phyloP scores from a whole-genome alignment of 2,888 invertebrate species.

The Agrochola litura region DNA sequence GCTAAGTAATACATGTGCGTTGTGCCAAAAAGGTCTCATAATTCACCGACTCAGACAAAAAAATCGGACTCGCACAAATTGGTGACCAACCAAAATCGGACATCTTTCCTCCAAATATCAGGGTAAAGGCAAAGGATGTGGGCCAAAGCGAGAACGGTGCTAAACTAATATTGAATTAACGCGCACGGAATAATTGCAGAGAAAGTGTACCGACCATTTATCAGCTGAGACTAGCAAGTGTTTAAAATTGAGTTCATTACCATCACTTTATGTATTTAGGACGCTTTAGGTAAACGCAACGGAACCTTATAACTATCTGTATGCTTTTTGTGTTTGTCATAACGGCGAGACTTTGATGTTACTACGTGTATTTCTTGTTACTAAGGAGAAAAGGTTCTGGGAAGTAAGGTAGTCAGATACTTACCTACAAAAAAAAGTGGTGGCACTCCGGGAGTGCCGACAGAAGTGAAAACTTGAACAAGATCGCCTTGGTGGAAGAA shows the following conservation, averaged over 20 bases:
- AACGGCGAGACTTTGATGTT: conserved; percentile 44
- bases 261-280: conserved; percentile 69
- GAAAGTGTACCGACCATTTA: conserved; percentile 79
- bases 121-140: conserved; percentile 82
- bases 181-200: conserved; percentile 86
- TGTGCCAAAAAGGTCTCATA: too few relatives aligned
- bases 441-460: too few relatives aligned
- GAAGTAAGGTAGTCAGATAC: background rate
- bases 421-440: too few relatives aligned
- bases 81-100: background rate
- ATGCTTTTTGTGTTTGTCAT: conserved; percentile 56
- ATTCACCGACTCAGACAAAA: background rate
- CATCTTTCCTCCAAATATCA: conserved; percentile 48
- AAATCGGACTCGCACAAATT: background rate
- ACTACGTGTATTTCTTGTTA: conserved; percentile 7
- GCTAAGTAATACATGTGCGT: too few relatives aligned
- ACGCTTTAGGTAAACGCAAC: conserved; percentile 58
- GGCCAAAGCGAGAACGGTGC: conserved; percentile 80
- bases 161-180: conserved; percentile 89
- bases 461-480: too few relatives aligned
- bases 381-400: background rate
- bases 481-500: too few relatives aligned
- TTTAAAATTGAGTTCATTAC: conserved; percentile 67
- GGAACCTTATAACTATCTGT: conserved; percentile 60
- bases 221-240: conserved; percentile 65